Percentiles rank a stretch among this genome's conserved stretches.
Evolutionary conservation across 1,140 invertebrate genomes (phyloP).

Genomic region (Drosophila sechellia): DNA sequence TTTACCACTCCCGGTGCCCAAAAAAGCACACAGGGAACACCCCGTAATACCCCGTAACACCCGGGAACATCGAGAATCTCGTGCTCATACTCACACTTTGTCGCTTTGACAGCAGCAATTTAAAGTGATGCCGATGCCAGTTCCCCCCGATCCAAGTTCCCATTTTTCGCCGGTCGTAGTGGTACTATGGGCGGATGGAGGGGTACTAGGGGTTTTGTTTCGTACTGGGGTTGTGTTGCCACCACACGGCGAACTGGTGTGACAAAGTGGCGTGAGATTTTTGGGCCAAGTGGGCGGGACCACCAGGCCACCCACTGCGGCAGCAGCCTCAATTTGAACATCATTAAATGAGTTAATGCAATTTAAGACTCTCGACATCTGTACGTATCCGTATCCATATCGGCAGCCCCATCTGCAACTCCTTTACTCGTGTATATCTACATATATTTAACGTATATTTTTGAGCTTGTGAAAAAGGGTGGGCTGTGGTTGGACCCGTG

Average conservation of each 20-base stretch:
- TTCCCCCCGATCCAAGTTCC: neutral
- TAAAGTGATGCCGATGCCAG: constrained; percentile 59
- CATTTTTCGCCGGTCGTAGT: neutral
- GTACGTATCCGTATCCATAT: constrained; percentile 32
- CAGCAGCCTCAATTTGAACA: constrained; percentile 68
- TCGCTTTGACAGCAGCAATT: constrained; percentile 75
- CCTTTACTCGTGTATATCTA: neutral
- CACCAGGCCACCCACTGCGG: constrained; percentile 6
- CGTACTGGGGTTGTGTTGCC: neutral
- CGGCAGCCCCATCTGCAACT: constrained; percentile 8
- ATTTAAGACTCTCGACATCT: constrained; percentile 77
- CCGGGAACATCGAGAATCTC: neutral
- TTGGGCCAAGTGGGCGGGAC: neutral
- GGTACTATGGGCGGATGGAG: neutral
- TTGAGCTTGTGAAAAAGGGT: neutral
- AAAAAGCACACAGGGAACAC: constrained; percentile 2
- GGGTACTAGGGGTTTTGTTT: constrained; percentile 1
- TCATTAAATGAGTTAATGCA: constrained; percentile 80
- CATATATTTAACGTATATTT: constrained; percentile 9
- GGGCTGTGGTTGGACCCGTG: constrained; percentile 23
- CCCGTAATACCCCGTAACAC: neutral
- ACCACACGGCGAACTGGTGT: constrained; percentile 23
- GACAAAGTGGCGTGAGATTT: constrained; percentile 48
- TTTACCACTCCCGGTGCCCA: constrained; percentile 20
- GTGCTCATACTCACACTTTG: constrained; percentile 16